Base-by-base conservation (phyloP, 2,888 invertebrate genomes). In the Clistopyga incitator region DNA sequence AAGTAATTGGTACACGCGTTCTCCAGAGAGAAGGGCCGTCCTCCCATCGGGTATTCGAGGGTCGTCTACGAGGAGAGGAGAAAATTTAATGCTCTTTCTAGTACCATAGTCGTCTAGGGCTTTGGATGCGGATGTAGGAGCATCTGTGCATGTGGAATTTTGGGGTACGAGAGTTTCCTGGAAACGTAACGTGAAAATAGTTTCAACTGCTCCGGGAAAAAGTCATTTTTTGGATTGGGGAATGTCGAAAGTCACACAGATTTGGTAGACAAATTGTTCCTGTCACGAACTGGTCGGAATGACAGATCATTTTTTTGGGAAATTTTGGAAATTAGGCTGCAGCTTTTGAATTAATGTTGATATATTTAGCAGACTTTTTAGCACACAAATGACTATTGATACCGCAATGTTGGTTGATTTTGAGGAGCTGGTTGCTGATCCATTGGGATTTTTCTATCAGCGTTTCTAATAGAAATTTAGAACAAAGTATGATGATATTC, bases 1-100 rank as follows among this genome's bases (percentile, higher is more conserved):
- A 59, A 78, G 81, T 81, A 81, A 84, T 81, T 78, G 78, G 77
- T 78, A 74, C 70, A 72, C 67, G 59, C 67, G 78, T 77, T 80
- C 68, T 84, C 75, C 65, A 56, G 68, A 70, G 70, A 61, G 71
- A 61, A 79, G 78, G 56, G 71, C 20, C 52, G 23, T 61, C 50
- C 70, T 70, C 78, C 42, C 59, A 42, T 79, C 71, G 79, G 38
- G 34, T 47, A 61, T 76, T 77, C 80, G 50, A 70, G 74, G 52
- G 74, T 67, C 64, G 50, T 50, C 20, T 23, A 23, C 65, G 54
- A 68, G 56, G 71, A 56, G 70, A 78, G 75, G 64, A 78, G 64
- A 20, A 56, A 70, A 10, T 78, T 81, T 81, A 65, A 78, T 78
- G 84, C 50, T 64, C 56, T 67, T 71, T 67, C 75, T 59, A 71